Evolutionary conservation across 2,113 vertebrate genomes (phyloP), one percentile per base, ranked within the genome.

Genomic region (Glaucomys volans): DNA sequence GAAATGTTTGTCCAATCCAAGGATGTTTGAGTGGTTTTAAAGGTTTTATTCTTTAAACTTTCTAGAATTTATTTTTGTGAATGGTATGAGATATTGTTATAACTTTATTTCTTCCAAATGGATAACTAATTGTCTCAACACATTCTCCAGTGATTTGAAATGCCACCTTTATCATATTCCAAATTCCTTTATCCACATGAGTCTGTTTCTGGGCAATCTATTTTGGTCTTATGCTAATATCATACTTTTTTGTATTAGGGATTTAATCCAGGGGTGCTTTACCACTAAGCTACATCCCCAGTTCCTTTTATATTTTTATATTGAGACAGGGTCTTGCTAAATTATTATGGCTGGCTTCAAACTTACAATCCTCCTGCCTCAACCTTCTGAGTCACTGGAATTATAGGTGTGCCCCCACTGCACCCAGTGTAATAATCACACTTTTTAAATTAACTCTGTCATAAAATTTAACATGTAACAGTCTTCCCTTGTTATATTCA

Each of bases 51-150:
- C 26, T 50, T 89, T 57, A 92, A 95, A 62, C 18, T 87, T 18
- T 91, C 47, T 93, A 87, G 54, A 74, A 88, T 71, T 90, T 62
- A 44, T 76, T 87, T 87, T 92, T 72, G 77, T 85, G 44, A 66
- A 44, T 74, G 57, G 16, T 85, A 16, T 79, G 69, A 97, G n/a
- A 79, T 74, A 59, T 84, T 79, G 20, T 37, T 84, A 26, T 83
- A 89, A 40, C 20, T 14, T 37, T 35, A 80, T 50, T 91, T 80
- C 94, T 81, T 44, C 44, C 50, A 84, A 88, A 80, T 54, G 37
- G 17, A 13, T 94, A 69, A 67, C 8, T 92, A 69, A 69, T 85
- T 64, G 42, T 95, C 30, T 5, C 24, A 81, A 71, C 16, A 83
- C 24, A 75, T 72, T 42, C 24, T 69, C 37, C 44, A 79, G 28